These are phyloP conservation scores for Diaprepes abbreviatus DNA, from an alignment of 2,888 invertebrate genomes.

Conservation along the genomic window DNA sequence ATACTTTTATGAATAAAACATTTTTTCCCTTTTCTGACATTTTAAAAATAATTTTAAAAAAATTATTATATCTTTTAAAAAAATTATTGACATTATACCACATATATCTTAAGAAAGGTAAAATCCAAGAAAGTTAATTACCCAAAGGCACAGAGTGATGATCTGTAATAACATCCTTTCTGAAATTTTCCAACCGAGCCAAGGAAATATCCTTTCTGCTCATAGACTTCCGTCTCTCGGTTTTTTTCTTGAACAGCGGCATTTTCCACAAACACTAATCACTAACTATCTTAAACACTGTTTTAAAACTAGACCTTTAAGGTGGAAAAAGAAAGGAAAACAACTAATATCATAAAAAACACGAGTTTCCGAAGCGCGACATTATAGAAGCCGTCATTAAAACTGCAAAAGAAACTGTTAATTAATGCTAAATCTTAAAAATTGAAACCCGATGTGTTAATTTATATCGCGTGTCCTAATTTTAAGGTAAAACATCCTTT, in stretches of 20 bases:
- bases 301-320: slow-evolving; percentile 35
- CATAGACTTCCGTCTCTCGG: slow-evolving; percentile 59
- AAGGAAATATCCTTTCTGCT: slow-evolving; percentile 67
- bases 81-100: no score
- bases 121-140: slow-evolving; percentile 51
- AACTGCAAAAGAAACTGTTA: slow-evolving; percentile 24
- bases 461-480: slow-evolving; percentile 34
- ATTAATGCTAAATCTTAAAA: slow-evolving; percentile 31
- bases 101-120: no score
- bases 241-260: slow-evolving; percentile 60
- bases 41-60: no score
- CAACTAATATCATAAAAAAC: slow-evolving; percentile 27
- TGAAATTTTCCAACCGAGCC: slow-evolving; percentile 69
- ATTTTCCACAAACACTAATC: slow-evolving; percentile 40
- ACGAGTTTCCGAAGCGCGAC: slow-evolving; percentile 4
- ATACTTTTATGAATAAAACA: no score
- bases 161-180: slow-evolving; percentile 73
- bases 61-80: no score
- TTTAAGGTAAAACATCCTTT: slow-evolving; percentile 41
- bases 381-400: slow-evolving; percentile 21
- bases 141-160: slow-evolving; percentile 69
- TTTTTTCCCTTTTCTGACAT: no score
- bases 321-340: neutral
- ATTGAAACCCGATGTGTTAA: slow-evolving; percentile 29
- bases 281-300: slow-evolving; percentile 5